Base-by-base conservation (phyloP, 1,140 invertebrate species). In the Leptestheria dahalacensis region DNA sequence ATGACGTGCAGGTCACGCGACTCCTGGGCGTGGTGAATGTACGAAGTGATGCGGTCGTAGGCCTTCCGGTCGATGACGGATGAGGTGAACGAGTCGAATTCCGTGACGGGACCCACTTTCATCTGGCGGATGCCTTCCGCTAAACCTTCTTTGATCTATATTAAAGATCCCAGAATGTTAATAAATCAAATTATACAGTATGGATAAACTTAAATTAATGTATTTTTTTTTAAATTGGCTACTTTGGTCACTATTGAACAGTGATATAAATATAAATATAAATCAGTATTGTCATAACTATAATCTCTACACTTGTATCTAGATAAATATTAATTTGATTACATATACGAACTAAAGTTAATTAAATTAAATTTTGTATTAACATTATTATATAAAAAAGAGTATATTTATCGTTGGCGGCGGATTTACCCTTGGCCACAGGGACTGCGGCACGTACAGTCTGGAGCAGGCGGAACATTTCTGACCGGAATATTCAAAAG, bases 391-490 rank as follows among this genome's bases (percentile, higher is more conserved):
- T n/a, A n/a, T n/a, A n/a, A n/a, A n/a, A n/a, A n/a, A n/a, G n/a
- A n/a, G n/a, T n/a, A n/a, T n/a, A n/a, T n/a, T n/a, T n/a, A n/a
- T 62, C 12, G 62, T 18, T 59, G 48, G 48, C 48, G 52, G 28
- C 52, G 26, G 46, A 59, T 53, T 74, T 69, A 89, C 79, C 66
- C 88, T 73, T 47, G 81, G 77, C 90, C 91, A 97, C 20, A 96
- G 69, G 2, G 90, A 94, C 68, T 86, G 79, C 1, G 96, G 94
- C 48, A 97, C 83, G 74, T 97, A 99, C 74, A 95, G 82, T 68
- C 96, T 79, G 29, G 93, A 96, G 69, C 93, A 97, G 12, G 97
- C 97, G 2, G 94, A 98, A 73, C 97, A 99, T 72, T 99, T 99
- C 72, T 99, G 97, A 3, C 97, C 97, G 68, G 85, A 88, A 70